Evolutionary conservation across 2,113 vertebrate species (phyloP).

Genomic region (Lamprotornis superbus): DNA sequence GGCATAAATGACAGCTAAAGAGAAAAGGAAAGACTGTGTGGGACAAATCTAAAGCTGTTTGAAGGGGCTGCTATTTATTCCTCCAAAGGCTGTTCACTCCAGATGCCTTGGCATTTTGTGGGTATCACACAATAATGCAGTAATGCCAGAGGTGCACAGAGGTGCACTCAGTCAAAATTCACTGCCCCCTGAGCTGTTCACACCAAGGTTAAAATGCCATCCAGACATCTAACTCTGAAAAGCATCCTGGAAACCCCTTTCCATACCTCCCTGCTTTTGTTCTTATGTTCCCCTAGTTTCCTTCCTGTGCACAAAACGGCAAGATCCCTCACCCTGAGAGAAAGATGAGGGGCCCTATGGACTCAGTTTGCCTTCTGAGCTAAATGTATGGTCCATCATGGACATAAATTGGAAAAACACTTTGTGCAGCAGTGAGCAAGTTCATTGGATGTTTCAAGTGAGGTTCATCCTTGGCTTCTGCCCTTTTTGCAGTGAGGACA

Average conservation of each 20-base stretch:
- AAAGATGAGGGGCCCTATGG: neutral
- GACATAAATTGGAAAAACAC: neutral
- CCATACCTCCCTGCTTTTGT: accelerated
- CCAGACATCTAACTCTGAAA: neutral
- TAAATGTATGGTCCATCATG: neutral
- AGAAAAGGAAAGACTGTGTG: neutral
- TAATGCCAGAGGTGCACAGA: neutral
- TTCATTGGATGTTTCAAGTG: neutral
- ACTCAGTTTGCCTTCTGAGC: neutral
- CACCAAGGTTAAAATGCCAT: neutral
- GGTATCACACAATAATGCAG: neutral
- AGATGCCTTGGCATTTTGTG: neutral
- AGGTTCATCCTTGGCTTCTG: neutral
- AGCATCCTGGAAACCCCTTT: neutral
- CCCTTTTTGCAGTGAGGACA: neutral
- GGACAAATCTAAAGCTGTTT: neutral
- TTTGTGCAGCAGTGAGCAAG: neutral
- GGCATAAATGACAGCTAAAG: neutral
- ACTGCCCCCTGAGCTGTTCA: neutral
- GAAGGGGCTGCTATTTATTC: neutral
- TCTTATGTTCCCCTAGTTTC: neutral
- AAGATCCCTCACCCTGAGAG: neutral
- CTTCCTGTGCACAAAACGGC: neutral
- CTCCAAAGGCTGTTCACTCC: neutral
- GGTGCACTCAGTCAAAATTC: neutral